Evolutionary conservation across 2,797 vertebrate genomes (phyloP).

Genomic region (Lateolabrax maculatus): DNA sequence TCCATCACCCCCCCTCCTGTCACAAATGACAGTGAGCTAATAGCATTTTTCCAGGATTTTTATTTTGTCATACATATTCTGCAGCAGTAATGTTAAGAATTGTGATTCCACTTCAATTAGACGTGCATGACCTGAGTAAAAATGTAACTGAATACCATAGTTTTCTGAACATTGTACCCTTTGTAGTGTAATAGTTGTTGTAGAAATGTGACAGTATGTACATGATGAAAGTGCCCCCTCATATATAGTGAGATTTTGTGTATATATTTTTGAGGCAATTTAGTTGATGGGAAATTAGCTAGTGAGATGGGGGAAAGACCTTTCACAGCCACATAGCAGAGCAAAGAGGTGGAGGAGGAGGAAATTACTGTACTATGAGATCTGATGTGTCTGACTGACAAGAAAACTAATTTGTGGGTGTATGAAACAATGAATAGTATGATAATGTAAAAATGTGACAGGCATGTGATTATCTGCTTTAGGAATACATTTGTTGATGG

Average conservation of each 20-base stretch:
- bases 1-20: constrained; percentile 22
- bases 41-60: constrained; percentile 26
- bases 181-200: constrained; percentile 12
- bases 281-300: constrained; percentile 40
- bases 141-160: constrained; percentile 23
- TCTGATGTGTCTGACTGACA: constrained; percentile 47
- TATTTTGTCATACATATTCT: constrained; percentile 43
- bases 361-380: constrained; percentile 43
- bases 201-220: constrained; percentile 14
- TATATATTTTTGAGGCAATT: constrained; percentile 48
- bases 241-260: constrained; percentile 24
- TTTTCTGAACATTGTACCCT: constrained; percentile 11
- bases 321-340: constrained; percentile 46
- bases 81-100: constrained; percentile 11
- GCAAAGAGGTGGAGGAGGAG: constrained; percentile 37
- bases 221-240: constrained; percentile 20
- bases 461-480: constrained; percentile 27
- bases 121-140: constrained; percentile 16
- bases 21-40: constrained; percentile 49
- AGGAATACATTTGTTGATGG: constrained; percentile 14
- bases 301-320: constrained; percentile 37
- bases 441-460: constrained; percentile 29
- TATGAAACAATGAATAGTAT: constrained; percentile 26
- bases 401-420: constrained; percentile 38
- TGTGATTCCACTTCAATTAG: constrained; percentile 25